Percentiles rank a stretch among this genome's conserved stretches.
phyloP scores from a whole-genome alignment of 2,888 invertebrate species.

The Sipunculus nudus region DNA sequence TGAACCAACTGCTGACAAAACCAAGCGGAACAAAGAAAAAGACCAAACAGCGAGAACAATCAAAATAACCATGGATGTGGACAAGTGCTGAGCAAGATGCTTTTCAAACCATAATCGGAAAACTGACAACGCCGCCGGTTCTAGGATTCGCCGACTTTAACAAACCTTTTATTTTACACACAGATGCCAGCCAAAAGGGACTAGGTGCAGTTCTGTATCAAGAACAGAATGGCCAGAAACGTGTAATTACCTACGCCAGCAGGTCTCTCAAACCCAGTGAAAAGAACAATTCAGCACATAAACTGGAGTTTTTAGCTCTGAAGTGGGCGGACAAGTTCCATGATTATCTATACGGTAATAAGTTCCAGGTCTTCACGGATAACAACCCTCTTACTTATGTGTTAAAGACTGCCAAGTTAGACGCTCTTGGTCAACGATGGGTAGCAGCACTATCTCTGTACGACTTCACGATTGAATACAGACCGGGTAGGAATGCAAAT shows the following conservation, averaged over 20 bases:
- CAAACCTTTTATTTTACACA: too few species aligned
- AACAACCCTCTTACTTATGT: slow-evolving; percentile 7
- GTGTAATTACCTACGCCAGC: background rate
- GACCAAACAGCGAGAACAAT: too few species aligned
- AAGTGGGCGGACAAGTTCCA: background rate
- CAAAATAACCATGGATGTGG: too few species aligned
- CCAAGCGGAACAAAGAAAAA: too few species aligned
- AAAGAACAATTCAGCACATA: background rate
- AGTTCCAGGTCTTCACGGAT: background rate
- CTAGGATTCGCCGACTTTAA: too few species aligned
- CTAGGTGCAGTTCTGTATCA: too few species aligned
- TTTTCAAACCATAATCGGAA: too few species aligned
- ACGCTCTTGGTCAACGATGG: background rate
- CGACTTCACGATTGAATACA: slow-evolving; percentile 5
- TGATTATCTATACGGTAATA: background rate
- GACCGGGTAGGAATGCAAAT: background rate
- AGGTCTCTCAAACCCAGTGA: background rate
- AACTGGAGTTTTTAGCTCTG: background rate
- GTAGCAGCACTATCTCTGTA: background rate
- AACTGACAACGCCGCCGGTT: too few species aligned
- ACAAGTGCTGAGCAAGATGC: too few species aligned
- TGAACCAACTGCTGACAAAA: too few species aligned
- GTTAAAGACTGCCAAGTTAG: background rate
- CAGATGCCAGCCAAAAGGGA: too few species aligned
- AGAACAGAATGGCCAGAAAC: background rate